A percentile compares a stretch with the other conserved stretches of the same genome.
Conservation (phyloP, 2,888 invertebrate genomes). For the Hirtodrosophila histrioides region DNA sequence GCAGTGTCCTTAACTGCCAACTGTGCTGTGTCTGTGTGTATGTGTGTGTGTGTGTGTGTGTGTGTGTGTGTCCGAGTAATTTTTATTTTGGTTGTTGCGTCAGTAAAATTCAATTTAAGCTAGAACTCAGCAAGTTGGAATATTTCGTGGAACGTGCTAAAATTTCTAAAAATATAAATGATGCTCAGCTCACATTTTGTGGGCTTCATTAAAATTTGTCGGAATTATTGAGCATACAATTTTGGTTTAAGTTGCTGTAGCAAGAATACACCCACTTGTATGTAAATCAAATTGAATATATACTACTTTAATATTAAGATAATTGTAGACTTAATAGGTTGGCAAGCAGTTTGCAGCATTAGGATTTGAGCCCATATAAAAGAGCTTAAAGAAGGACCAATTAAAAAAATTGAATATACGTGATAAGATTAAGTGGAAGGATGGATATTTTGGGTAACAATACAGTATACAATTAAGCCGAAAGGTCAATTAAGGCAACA, state of each 20-base stretch:
- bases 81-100: constrained; percentile 30
- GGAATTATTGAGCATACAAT: constrained; percentile 25
- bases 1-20: constrained; percentile 39
- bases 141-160: constrained; percentile 42
- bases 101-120: constrained; percentile 40
- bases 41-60: neutral
- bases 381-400: constrained; percentile 1
- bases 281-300: too few species aligned
- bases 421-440: constrained; percentile 11
- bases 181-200: constrained; percentile 18
- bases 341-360: too few species aligned
- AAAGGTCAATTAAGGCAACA: constrained; percentile 9
- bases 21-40: neutral
- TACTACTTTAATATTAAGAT: constrained; percentile 1
- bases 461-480: constrained; percentile 34
- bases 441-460: constrained; percentile 17
- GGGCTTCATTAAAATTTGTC: constrained; percentile 32
- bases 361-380: neutral
- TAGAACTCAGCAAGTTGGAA: constrained; percentile 41
- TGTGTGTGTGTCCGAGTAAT: constrained; percentile 12
- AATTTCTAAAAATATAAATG: constrained; percentile 38
- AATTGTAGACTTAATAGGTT: neutral
- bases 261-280: neutral
- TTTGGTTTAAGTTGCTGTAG: neutral
- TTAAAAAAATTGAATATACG: constrained; percentile 4